Evolutionary conservation across 1,140 invertebrate genomes (phyloP).

Genomic region (Trypoxylus dichotomus): DNA sequence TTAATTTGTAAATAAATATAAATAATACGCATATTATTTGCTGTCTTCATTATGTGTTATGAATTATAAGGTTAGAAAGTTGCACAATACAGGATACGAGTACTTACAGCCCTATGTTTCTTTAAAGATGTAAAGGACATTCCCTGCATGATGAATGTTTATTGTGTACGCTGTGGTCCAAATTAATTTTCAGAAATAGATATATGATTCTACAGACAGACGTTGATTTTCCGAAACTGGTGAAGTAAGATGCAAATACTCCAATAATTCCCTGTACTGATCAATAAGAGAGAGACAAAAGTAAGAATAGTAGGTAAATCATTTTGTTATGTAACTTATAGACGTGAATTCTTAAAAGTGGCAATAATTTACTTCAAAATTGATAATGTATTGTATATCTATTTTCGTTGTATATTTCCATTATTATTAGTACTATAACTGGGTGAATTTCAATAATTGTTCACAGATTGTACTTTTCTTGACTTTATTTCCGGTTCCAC

Average conservation of each 20-base stretch:
- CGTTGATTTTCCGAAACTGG: neutral
- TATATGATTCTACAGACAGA: neutral
- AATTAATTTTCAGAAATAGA: neutral
- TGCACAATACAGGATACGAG: constrained; percentile 12
- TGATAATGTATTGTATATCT: neutral
- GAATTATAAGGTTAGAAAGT: constrained; percentile 29
- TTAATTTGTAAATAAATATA: constrained; percentile 5
- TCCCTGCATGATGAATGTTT: constrained; percentile 56
- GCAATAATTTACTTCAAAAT: neutral
- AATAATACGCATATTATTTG: constrained; percentile 21
- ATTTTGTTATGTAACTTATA: neutral
- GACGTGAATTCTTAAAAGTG: neutral
- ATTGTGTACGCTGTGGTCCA: neutral
- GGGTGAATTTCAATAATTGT: neutral
- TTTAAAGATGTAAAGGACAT: constrained; percentile 57
- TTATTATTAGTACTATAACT: neutral
- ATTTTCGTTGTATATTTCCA: neutral
- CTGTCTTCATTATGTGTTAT: constrained; percentile 26
- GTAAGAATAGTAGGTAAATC: neutral
- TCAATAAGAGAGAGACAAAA: neutral
- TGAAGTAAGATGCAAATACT: neutral
- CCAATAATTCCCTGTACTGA: neutral
- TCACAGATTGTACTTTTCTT: neutral
- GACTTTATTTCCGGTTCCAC: neutral
- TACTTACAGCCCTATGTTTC: constrained; percentile 66